Percentiles rank a stretch among this genome's conserved stretches.
Conservation (phyloP, 2,888 invertebrate genomes). For the Eupithecia insigniata region DNA sequence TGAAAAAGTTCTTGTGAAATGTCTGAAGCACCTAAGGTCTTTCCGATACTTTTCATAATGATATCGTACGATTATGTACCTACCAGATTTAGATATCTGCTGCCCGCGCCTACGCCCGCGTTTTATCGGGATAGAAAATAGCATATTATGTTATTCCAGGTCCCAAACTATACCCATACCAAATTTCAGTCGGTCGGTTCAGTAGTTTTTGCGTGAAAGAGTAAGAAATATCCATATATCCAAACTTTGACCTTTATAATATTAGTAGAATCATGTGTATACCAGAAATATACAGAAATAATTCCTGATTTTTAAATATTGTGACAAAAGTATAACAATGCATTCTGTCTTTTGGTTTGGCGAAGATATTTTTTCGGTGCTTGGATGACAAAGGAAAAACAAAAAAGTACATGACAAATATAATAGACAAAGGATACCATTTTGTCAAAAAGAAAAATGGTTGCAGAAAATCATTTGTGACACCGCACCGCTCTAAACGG, state of each 20-base stretch:
- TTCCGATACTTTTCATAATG: slow-evolving; percentile 67
- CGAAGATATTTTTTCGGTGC: background rate
- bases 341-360: background rate
- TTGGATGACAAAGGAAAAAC: background rate
- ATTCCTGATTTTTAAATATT: background rate
- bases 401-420: too few species aligned
- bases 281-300: too few species aligned
- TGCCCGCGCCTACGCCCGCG: too few species aligned
- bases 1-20: slow-evolving; percentile 70
- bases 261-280: too few species aligned
- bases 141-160: too few species aligned
- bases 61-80: slow-evolving; percentile 62
- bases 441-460: background rate
- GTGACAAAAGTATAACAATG: background rate
- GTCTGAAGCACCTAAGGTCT: slow-evolving; percentile 56
- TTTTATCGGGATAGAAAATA: too few species aligned
- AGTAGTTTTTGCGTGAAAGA: too few species aligned
- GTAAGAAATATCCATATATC: too few species aligned
- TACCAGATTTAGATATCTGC: background rate
- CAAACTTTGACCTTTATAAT: too few species aligned
- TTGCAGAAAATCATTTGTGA: background rate
- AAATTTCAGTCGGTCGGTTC: too few species aligned
- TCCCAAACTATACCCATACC: too few species aligned
- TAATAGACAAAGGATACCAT: too few species aligned
- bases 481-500: background rate